Evolutionary conservation across 1,140 invertebrate genomes (phyloP).

Genomic region (Zelostemma sp.): DNA sequence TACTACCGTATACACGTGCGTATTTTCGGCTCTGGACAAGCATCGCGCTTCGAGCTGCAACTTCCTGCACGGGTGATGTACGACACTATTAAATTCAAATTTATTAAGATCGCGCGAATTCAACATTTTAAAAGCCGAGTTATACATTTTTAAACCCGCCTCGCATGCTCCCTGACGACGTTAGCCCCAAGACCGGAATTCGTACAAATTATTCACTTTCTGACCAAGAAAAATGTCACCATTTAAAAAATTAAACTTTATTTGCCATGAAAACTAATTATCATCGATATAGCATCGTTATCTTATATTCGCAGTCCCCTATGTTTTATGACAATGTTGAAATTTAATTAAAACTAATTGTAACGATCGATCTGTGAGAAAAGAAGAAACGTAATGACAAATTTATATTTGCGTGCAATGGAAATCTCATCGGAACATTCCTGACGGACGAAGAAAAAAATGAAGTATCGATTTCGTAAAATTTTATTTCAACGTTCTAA

Average conservation of each 20-base stretch:
- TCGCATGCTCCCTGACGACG: slow-evolving; percentile 4
- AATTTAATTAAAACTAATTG: too few species aligned
- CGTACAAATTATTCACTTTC: slow-evolving; percentile 1
- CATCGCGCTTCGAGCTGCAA: slow-evolving; percentile 22
- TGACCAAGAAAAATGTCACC: background rate
- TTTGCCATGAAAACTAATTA: background rate
- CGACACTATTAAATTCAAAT: slow-evolving; percentile 41
- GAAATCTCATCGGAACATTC: too few species aligned
- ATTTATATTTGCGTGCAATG: too few species aligned
- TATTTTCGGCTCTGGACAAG: slow-evolving; percentile 34
- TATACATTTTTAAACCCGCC: slow-evolving; percentile 14
- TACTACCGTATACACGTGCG: slow-evolving; percentile 26
- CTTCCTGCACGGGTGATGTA: slow-evolving; percentile 26
- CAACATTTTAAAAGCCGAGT: slow-evolving; percentile 13
- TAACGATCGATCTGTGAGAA: too few species aligned
- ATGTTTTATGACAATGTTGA: background rate
- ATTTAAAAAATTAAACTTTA: background rate
- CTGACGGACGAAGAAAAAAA: too few species aligned
- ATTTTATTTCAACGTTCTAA: too few species aligned
- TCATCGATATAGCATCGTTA: background rate
- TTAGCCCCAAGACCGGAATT: background rate
- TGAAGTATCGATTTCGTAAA: too few species aligned
- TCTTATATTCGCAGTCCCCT: background rate
- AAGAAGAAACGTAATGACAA: too few species aligned
- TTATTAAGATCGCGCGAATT: slow-evolving; percentile 46